Percentiles rank a stretch among this genome's conserved stretches.
Conservation (phyloP, 2,113 vertebrate genomes). For the Agelaius phoeniceus region DNA sequence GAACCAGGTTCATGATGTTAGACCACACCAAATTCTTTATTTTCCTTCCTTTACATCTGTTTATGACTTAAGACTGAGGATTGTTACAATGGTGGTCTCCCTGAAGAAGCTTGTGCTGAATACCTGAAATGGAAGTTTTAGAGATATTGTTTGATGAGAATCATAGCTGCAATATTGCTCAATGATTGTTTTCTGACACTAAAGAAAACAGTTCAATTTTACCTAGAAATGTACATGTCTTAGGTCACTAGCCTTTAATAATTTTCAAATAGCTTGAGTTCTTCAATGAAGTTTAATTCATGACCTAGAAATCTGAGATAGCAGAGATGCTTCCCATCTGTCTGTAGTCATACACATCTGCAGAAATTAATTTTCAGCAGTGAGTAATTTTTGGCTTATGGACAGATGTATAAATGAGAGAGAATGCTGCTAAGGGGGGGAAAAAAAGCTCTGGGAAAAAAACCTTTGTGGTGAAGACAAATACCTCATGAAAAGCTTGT, state of each 20-base stretch:
- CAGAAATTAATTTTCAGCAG: slow-evolving; percentile 21
- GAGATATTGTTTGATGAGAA: not conserved
- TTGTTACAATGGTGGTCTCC: not conserved
- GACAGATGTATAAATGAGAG: slow-evolving; percentile 33
- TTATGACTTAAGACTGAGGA: not conserved
- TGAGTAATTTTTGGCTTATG: slow-evolving; percentile 38
- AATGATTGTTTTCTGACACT: not conserved
- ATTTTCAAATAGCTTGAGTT: not conserved
- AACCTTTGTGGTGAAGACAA: not conserved
- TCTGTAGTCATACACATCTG: slow-evolving; percentile 15
- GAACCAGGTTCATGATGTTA: not conserved
- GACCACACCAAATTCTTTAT: not conserved
- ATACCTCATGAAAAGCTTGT: slow-evolving; percentile 4
- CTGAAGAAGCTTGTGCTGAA: not conserved
- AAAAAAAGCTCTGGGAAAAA: not conserved
- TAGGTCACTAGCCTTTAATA: not conserved
- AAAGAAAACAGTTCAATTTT: not conserved
- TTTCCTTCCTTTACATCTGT: not conserved
- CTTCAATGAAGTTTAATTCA: not conserved
- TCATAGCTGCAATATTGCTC: not conserved
- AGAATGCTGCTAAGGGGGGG: not conserved
- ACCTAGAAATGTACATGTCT: not conserved
- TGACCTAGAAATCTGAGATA: not conserved
- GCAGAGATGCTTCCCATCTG: slow-evolving; percentile 28
- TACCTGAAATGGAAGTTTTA: not conserved